Evolutionary conservation across 2,113 vertebrate genomes (phyloP).

Genomic region (Tyrannus savana): DNA sequence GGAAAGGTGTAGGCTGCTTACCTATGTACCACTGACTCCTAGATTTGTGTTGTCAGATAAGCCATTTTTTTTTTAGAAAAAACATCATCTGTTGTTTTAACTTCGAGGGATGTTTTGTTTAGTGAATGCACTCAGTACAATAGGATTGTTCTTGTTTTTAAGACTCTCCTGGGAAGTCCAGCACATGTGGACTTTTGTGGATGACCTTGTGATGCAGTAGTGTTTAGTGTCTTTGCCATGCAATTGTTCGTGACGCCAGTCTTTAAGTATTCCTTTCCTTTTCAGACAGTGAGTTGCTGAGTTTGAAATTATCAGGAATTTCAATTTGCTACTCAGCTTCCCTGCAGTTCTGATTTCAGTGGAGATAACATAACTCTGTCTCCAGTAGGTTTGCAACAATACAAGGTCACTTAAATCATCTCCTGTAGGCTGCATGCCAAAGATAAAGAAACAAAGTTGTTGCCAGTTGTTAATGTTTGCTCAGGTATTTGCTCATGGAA

Average conservation of each 20-base stretch:
- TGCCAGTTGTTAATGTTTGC: conserved; percentile 44
- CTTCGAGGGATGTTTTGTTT: conserved; percentile 28
- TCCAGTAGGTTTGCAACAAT: conserved; percentile 58
- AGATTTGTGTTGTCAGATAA: background rate
- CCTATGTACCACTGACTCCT: background rate
- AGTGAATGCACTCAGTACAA: background rate
- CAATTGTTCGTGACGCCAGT: background rate
- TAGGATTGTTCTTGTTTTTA: background rate
- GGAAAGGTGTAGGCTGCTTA: background rate
- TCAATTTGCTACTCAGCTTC: conserved; percentile 57
- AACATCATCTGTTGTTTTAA: background rate
- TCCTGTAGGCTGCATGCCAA: conserved; percentile 54
- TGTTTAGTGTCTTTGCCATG: background rate
- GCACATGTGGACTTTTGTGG: background rate
- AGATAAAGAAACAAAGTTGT: conserved; percentile 49
- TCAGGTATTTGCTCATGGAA: conserved; percentile 6
- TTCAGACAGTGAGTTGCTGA: conserved; percentile 41
- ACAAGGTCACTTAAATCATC: conserved; percentile 64
- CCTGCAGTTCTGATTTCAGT: conserved; percentile 62
- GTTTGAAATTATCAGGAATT: conserved; percentile 61
- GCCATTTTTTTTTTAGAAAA: background rate
- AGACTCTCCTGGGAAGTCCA: conserved; percentile 2
- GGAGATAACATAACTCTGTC: conserved; percentile 53
- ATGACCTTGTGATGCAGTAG: conserved; percentile 16
- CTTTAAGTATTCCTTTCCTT: conserved; percentile 59